Conservation (phyloP, 1,140 invertebrate genomes). For the Zaprionus capensis region DNA sequence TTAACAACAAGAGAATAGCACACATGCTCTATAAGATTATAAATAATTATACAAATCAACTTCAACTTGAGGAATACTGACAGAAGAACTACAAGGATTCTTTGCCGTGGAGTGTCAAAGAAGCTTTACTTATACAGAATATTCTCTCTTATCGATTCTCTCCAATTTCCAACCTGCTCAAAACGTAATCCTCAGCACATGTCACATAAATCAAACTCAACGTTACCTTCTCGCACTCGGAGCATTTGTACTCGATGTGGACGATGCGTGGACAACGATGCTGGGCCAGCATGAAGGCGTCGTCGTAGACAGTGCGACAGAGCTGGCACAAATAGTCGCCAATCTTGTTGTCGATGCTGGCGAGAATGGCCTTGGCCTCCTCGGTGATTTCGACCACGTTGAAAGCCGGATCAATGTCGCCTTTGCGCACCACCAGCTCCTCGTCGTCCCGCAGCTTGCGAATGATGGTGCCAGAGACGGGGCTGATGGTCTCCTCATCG, state of each 20-base stretch:
- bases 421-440: conserved; percentile 91
- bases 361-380: conserved; percentile 96
- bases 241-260: conserved; percentile 98
- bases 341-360: conserved; percentile 98
- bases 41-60: too few species aligned
- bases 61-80: too few species aligned
- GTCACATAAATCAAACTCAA: neutral
- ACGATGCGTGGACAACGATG: conserved; percentile 98
- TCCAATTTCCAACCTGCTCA: too few species aligned
- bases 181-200: neutral
- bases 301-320: conserved; percentile 95
- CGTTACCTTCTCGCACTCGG: conserved; percentile 96
- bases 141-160: too few species aligned
- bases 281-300: conserved; percentile 98
- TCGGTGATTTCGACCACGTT: conserved; percentile 98
- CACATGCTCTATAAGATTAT: too few species aligned
- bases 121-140: too few species aligned
- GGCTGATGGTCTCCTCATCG: conserved; percentile 98
- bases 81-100: too few species aligned
- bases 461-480: conserved; percentile 98
- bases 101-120: too few species aligned
- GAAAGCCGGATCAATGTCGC: conserved; percentile 98
- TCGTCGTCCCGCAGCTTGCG: conserved; percentile 91
- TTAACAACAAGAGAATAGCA: too few species aligned
- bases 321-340: conserved; percentile 98